Percentiles rank a stretch among this genome's conserved stretches.
Conservation (phyloP, 2,888 invertebrate genomes). For the Apeira syringaria region DNA sequence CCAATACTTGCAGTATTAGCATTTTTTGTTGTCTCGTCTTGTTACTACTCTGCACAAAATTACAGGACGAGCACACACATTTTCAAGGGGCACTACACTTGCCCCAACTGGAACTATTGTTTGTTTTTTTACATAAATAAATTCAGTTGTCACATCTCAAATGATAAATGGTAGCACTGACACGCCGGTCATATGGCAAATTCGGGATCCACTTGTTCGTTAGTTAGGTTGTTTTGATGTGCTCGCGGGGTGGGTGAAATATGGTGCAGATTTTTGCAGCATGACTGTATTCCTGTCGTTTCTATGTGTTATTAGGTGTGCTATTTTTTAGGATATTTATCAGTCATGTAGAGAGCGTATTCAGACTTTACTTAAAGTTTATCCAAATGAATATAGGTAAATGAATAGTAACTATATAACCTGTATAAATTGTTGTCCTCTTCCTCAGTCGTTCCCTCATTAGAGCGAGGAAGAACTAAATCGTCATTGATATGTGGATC, state of each 20-base stretch:
- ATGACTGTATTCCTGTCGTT: slow-evolving; percentile 20
- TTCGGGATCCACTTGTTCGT: slow-evolving; percentile 67
- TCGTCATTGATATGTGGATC: too few species aligned
- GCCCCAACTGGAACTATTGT: slow-evolving; percentile 65
- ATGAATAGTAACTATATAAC: too few species aligned
- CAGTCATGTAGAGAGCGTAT: too few species aligned
- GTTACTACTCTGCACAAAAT: slow-evolving; percentile 47
- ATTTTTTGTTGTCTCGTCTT: slow-evolving; percentile 20
- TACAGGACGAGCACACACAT: slow-evolving; percentile 55
- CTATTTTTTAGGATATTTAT: too few species aligned
- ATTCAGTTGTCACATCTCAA: slow-evolving; percentile 79
- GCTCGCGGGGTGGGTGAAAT: slow-evolving; percentile 44
- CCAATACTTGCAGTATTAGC: too few species aligned
- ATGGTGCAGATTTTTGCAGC: slow-evolving; percentile 29
- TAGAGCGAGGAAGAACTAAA: too few species aligned
- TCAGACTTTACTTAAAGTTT: too few species aligned
- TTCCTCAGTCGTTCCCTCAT: too few species aligned
- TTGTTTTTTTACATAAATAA: slow-evolving; percentile 79
- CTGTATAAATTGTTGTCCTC: too few species aligned
- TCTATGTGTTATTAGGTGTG: background rate
- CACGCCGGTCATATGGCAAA: slow-evolving; percentile 78
- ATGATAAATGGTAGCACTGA: slow-evolving; percentile 76
- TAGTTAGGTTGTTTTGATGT: slow-evolving; percentile 41
- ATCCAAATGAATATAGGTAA: too few species aligned
- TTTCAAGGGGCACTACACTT: slow-evolving; percentile 58